Conservation (phyloP, 2,888 invertebrate species). For the Mellilla xanthometata region DNA sequence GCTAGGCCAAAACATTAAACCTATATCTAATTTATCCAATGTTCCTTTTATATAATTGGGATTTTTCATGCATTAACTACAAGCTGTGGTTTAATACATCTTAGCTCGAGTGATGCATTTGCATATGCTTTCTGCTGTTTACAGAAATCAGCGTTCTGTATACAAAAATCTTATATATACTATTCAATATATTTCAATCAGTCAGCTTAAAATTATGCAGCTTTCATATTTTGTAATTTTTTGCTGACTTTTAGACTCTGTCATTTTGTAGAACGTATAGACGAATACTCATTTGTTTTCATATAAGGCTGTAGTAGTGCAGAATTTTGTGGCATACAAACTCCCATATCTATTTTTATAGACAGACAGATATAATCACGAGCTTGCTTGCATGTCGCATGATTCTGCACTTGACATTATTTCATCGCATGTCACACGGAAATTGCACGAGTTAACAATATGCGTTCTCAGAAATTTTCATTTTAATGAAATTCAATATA, state of each 20-base stretch:
- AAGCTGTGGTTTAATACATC: constrained; percentile 20
- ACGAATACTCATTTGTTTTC: background rate
- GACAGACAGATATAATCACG: background rate
- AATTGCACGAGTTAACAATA: too few species aligned
- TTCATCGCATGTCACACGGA: too few species aligned
- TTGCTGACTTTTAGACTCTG: constrained; percentile 1
- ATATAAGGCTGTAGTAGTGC: constrained; percentile 10
- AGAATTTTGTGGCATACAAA: constrained; percentile 14
- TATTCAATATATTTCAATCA: too few species aligned
- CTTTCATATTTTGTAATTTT: background rate
- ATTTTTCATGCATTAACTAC: background rate
- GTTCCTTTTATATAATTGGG: too few species aligned
- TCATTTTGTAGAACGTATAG: constrained; percentile 5
- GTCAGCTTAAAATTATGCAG: background rate
- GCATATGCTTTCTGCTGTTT: constrained; percentile 19
- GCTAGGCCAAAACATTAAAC: too few species aligned
- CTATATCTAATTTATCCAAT: too few species aligned
- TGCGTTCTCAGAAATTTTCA: too few species aligned
- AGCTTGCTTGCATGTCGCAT: constrained; percentile 24
- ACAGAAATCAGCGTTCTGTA: background rate
- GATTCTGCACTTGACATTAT: constrained; percentile 22
- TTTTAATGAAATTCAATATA: too few species aligned
- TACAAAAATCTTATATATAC: too few species aligned
- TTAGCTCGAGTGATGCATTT: constrained; percentile 10
- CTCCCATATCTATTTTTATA: background rate